Percentiles rank a stretch among this genome's conserved stretches.
Conservation (phyloP, 2,888 invertebrate species). For the Diaprepes abbreviatus region DNA sequence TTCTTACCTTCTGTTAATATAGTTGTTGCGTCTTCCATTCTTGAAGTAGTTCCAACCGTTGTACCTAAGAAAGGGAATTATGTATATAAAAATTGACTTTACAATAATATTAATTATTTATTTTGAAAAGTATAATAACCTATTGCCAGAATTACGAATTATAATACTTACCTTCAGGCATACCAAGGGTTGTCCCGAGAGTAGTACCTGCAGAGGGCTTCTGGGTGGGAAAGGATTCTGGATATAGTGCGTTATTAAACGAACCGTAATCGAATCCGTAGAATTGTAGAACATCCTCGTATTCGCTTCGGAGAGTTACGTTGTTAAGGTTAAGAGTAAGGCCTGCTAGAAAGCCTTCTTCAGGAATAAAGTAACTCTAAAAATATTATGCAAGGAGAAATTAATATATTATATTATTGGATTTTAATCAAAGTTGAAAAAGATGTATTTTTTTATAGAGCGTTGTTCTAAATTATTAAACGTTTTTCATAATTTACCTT, state of each 20-base stretch:
- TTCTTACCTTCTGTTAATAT: constrained; percentile 1
- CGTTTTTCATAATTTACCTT: constrained; percentile 71
- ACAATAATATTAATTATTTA: too few relatives aligned
- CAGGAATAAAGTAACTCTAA: constrained; percentile 86
- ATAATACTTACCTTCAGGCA: constrained; percentile 34
- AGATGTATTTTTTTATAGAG: too few relatives aligned
- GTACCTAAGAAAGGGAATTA: constrained; percentile 2
- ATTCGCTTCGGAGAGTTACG: constrained; percentile 80
- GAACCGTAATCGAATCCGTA: constrained; percentile 84
- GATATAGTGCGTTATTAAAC: constrained; percentile 64
- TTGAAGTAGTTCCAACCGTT: constrained; percentile 33
- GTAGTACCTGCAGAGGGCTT: constrained; percentile 46
- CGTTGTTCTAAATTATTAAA: too few relatives aligned
- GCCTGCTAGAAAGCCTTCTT: constrained; percentile 86
- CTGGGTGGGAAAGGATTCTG: constrained; percentile 58
- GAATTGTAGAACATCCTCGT: constrained; percentile 80
- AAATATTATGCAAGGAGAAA: too few relatives aligned
- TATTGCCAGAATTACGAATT: too few relatives aligned
- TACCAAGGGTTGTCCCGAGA: constrained; percentile 31
- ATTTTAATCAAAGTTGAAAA: too few relatives aligned
- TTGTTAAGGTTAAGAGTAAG: constrained; percentile 84
- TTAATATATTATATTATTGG: too few relatives aligned
- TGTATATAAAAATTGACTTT: too few relatives aligned
- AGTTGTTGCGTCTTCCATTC: constrained; percentile 32
- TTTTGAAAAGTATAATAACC: too few relatives aligned